A percentile compares a stretch with the other conserved stretches of the same genome.
These are phyloP conservation scores for Chrysotoxum bicinctum DNA, from an alignment of 2,888 invertebrate species.

Conservation along the genomic window DNA sequence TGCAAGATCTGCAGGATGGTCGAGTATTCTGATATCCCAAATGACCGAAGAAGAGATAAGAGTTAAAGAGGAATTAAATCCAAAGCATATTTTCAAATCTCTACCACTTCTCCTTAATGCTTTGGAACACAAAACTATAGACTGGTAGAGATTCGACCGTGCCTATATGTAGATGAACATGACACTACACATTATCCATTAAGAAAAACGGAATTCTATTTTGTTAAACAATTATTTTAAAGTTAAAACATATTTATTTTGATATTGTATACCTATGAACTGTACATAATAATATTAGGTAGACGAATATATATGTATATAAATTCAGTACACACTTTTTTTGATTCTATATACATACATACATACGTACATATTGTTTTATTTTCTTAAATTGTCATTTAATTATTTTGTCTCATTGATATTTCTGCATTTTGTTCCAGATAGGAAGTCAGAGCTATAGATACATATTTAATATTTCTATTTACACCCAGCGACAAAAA, in stretches of 20 bases:
- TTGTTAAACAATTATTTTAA: constrained; percentile 36
- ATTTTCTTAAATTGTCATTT: no score
- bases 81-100: constrained; percentile 74
- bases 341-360: no score
- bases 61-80: constrained; percentile 28
- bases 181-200: neutral
- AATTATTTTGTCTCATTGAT: no score
- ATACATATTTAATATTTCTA: no score
- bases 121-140: constrained; percentile 75
- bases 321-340: neutral
- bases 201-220: neutral
- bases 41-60: constrained; percentile 41
- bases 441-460: no score
- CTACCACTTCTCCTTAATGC: constrained; percentile 75
- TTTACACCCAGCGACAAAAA: no score
- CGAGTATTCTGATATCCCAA: constrained; percentile 75
- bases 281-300: no score
- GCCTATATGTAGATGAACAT: neutral
- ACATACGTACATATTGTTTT: no score
- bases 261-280: no score
- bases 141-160: constrained; percentile 74
- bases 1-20: constrained; percentile 84
- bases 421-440: no score
- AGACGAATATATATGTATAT: neutral
- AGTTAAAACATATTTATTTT: constrained; percentile 25